Conservation (phyloP, 92 coral and sea anemone species). For the Galaxea fascicularis region DNA sequence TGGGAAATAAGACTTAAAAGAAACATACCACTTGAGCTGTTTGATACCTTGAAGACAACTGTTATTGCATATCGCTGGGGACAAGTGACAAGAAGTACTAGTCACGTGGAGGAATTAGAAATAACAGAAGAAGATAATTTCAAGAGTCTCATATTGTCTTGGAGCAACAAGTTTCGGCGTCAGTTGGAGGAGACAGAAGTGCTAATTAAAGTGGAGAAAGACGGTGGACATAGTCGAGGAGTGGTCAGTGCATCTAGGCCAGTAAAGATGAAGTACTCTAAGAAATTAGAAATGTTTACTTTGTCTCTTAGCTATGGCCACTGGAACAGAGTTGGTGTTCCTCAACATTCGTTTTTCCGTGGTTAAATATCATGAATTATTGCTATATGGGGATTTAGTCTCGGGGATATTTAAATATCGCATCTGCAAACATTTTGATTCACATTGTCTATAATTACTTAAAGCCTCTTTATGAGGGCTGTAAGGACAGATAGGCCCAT, state of each 20-base stretch:
- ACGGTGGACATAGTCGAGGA: slow-evolving; percentile 40
- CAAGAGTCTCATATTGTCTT: slow-evolving; percentile 41
- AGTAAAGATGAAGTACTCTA: slow-evolving; percentile 56
- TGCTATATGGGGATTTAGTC: background rate
- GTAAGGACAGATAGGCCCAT: background rate
- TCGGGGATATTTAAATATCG: no score
- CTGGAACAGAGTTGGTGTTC: slow-evolving; percentile 64
- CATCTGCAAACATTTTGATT: background rate
- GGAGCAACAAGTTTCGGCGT: slow-evolving; percentile 54
- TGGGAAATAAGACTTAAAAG: slow-evolving; percentile 36
- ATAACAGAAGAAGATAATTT: slow-evolving; percentile 45
- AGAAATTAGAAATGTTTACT: slow-evolving; percentile 53
- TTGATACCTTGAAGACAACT: slow-evolving; percentile 25
- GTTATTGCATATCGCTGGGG: slow-evolving; percentile 33
- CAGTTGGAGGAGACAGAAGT: no score
- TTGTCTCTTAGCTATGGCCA: slow-evolving; percentile 56
- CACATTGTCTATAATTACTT: background rate
- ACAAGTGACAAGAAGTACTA: slow-evolving; percentile 43
- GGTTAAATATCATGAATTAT: background rate
- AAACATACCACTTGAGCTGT: slow-evolving; percentile 47
- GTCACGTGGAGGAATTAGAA: slow-evolving; percentile 43
- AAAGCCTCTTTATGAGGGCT: background rate
- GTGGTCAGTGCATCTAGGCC: slow-evolving; percentile 54
- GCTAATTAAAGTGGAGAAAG: slow-evolving; percentile 42
- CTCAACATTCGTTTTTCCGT: slow-evolving; percentile 34